These are phyloP conservation scores for Pelecanus crispus DNA, from an alignment of 2,113 vertebrate species.

Conservation along the genomic window DNA sequence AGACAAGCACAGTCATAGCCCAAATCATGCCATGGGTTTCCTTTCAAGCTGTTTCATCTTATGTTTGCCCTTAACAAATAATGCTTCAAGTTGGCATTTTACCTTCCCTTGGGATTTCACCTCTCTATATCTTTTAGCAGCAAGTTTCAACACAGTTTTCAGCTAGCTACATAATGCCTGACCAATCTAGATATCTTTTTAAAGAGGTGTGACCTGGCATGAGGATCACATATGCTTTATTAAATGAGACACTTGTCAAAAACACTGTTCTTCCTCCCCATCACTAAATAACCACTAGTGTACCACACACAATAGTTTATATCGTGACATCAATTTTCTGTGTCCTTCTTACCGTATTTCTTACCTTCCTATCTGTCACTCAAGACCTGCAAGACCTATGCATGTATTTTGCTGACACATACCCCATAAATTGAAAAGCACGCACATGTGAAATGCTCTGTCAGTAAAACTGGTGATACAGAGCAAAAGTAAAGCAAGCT, in stretches of 20 bases:
- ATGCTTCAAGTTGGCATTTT: neutral
- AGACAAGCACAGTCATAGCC: neutral
- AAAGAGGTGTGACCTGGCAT: neutral
- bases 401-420: neutral
- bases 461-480: neutral
- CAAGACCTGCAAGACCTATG: neutral
- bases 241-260: neutral
- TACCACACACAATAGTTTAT: neutral
- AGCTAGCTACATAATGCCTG: neutral
- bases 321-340: neutral
- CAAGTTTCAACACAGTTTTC: neutral
- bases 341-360: neutral
- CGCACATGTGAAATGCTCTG: neutral
- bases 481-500: neutral
- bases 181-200: neutral
- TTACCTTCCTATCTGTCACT: neutral
- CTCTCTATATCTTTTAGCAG: neutral
- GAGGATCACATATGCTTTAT: neutral
- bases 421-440: neutral
- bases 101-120: neutral
- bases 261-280: neutral
- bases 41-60: neutral
- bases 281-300: neutral
- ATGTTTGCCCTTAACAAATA: neutral
- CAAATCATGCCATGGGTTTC: neutral